Evolutionary conservation across 2,113 vertebrate genomes (phyloP).

Genomic region (Channa argus): DNA sequence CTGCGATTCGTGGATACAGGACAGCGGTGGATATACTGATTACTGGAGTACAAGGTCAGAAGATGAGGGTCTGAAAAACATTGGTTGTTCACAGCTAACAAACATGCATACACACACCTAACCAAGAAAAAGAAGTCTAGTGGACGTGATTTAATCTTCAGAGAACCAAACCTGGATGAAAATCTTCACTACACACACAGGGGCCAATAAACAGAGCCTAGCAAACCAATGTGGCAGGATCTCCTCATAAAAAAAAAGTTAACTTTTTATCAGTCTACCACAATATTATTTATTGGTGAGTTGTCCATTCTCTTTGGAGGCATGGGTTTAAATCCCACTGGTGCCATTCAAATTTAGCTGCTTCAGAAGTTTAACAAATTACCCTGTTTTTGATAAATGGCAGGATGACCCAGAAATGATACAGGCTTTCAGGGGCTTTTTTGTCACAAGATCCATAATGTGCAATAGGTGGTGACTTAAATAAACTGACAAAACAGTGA

Average conservation of each 20-base stretch:
- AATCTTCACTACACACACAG: not conserved
- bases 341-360: not conserved
- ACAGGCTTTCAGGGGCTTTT: not conserved
- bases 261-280: too few relatives aligned
- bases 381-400: too few relatives aligned
- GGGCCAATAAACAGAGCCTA: not conserved
- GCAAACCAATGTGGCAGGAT: not conserved
- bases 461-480: too few relatives aligned
- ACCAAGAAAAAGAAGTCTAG: too few relatives aligned
- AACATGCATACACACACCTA: too few relatives aligned
- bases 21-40: conserved; percentile 88
- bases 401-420: too few relatives aligned
- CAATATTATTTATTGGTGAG: conserved; percentile 82
- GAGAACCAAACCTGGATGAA: too few relatives aligned
- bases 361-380: too few relatives aligned
- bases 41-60: conserved; percentile 86
- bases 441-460: too few relatives aligned
- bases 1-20: conserved; percentile 85
- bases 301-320: conserved; percentile 85
- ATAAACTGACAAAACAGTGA: too few relatives aligned
- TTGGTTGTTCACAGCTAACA: not conserved
- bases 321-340: conserved; percentile 84
- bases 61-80: not conserved
- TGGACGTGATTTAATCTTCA: too few relatives aligned
- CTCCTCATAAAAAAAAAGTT: too few relatives aligned